A percentile compares a stretch with the other conserved stretches of the same genome.
phyloP scores from a whole-genome alignment of 2,797 vertebrate genomes.

The Nasua narica region DNA sequence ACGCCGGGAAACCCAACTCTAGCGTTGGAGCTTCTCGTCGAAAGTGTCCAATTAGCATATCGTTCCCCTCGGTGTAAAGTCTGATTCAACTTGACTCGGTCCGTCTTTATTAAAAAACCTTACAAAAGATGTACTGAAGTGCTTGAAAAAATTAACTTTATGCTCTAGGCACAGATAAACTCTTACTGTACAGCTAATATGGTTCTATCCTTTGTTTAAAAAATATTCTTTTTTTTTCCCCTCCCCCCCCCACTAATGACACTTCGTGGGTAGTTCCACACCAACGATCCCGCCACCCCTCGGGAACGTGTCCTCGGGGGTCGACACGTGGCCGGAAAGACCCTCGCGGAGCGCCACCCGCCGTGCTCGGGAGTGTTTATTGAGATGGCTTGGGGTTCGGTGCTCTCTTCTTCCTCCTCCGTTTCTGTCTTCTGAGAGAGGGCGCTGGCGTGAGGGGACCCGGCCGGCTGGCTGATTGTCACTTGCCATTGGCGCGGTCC shows the following conservation, averaged over 20 bases:
- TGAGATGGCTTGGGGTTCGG: slow-evolving; percentile 50
- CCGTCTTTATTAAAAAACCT: slow-evolving; percentile 83
- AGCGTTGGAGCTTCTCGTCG: background rate
- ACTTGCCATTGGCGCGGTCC: slow-evolving; percentile 89
- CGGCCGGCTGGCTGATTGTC: slow-evolving; percentile 62
- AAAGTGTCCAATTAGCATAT: slow-evolving; percentile 53
- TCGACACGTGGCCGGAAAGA: slow-evolving; percentile 8
- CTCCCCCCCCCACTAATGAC: too few relatives aligned
- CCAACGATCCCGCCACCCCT: slow-evolving; percentile 1
- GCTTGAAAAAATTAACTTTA: slow-evolving; percentile 82
- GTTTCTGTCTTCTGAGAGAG: slow-evolving; percentile 52
- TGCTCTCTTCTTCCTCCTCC: background rate
- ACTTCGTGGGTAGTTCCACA: slow-evolving; percentile 49
- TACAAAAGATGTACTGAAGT: slow-evolving; percentile 85
- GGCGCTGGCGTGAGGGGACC: slow-evolving; percentile 69
- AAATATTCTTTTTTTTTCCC: slow-evolving; percentile 38
- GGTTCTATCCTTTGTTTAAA: slow-evolving; percentile 50
- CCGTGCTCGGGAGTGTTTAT: slow-evolving; percentile 71
- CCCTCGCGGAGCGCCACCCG: slow-evolving; percentile 68
- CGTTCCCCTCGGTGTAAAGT: slow-evolving; percentile 59
- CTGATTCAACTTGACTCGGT: slow-evolving; percentile 73
- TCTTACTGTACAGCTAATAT: slow-evolving; percentile 76
- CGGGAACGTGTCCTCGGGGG: slow-evolving; percentile 60
- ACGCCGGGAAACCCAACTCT: background rate
- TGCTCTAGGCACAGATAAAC: slow-evolving; percentile 81